Percentiles rank a stretch among this genome's conserved stretches.
Conservation (phyloP, 1,140 invertebrate species). For the Drosophila sechellia region DNA sequence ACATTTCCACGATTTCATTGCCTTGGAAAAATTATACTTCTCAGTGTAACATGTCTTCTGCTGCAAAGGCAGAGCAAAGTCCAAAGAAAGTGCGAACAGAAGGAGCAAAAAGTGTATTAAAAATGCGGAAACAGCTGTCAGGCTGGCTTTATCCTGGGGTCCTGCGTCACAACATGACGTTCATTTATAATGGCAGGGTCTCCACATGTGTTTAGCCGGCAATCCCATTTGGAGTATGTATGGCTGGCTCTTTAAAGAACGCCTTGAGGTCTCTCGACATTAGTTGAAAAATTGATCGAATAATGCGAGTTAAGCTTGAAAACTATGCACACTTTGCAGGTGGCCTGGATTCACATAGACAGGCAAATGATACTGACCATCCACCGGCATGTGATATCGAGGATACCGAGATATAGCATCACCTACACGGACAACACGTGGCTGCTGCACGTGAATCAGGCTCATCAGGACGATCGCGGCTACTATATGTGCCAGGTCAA, state of each 20-base stretch:
- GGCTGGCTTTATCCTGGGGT: slow-evolving; percentile 55
- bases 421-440: slow-evolving; percentile 96
- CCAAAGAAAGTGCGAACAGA: slow-evolving; percentile 50
- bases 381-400: slow-evolving; percentile 94
- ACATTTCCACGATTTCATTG: no score
- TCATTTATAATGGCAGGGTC: slow-evolving; percentile 70
- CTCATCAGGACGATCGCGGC: slow-evolving; percentile 94
- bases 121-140: slow-evolving; percentile 83
- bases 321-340: slow-evolving; percentile 86
- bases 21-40: not conserved
- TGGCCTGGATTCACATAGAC: slow-evolving; percentile 97
- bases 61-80: slow-evolving; percentile 56
- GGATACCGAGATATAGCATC: slow-evolving; percentile 93
- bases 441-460: slow-evolving; percentile 93
- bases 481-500: slow-evolving; percentile 98
- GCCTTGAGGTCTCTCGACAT: slow-evolving; percentile 8
- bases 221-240: not conserved
- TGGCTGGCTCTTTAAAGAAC: slow-evolving; percentile 18
- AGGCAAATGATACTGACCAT: slow-evolving; percentile 97
- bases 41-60: slow-evolving; percentile 22
- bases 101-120: slow-evolving; percentile 66
- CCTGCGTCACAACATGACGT: slow-evolving; percentile 66
- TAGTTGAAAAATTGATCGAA: slow-evolving; percentile 15
- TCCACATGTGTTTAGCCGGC: slow-evolving; percentile 20
- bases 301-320: slow-evolving; percentile 32